These are phyloP conservation scores for Celastrina argiolus DNA, from an alignment of 2,888 invertebrate genomes.

Conservation along the genomic window DNA sequence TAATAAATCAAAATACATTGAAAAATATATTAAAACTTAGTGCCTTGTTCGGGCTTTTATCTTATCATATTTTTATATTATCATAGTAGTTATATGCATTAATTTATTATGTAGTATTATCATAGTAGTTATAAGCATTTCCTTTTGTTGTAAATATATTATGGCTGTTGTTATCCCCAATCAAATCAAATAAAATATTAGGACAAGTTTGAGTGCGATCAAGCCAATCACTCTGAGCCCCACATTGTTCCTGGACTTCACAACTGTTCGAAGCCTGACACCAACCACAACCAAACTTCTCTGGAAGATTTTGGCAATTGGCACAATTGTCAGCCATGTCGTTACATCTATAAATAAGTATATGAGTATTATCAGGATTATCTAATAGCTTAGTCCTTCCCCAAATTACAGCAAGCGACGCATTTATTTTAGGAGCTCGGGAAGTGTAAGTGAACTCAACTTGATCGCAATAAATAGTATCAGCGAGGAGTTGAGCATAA, in stretches of 20 bases:
- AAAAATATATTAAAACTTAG: no score
- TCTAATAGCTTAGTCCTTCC: slow-evolving; percentile 96
- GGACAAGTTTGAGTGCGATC: slow-evolving; percentile 95
- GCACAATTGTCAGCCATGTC: slow-evolving; percentile 99
- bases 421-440: slow-evolving; percentile 93
- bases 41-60: no score
- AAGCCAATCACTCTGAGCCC: slow-evolving; percentile 88
- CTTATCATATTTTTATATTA: no score
- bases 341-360: slow-evolving; percentile 94
- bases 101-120: no score
- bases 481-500: slow-evolving; percentile 92
- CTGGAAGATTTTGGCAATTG: slow-evolving; percentile 93
- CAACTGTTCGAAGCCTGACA: slow-evolving; percentile 95
- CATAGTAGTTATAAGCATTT: no score
- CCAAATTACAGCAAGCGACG: slow-evolving; percentile 98
- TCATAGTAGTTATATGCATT: no score
- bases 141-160: no score
- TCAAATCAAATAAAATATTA: slow-evolving; percentile 85
- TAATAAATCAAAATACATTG: no score
- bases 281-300: slow-evolving; percentile 97
- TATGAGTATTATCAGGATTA: slow-evolving; percentile 97
- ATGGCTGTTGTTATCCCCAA: no score
- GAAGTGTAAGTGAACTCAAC: slow-evolving; percentile 96
- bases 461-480: slow-evolving; percentile 95
- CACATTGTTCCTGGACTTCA: slow-evolving; percentile 94